Evolutionary conservation across 2,113 vertebrate genomes (phyloP), one percentile per base, ranked within the genome.

Genomic region (Ammodramus savannarum): DNA sequence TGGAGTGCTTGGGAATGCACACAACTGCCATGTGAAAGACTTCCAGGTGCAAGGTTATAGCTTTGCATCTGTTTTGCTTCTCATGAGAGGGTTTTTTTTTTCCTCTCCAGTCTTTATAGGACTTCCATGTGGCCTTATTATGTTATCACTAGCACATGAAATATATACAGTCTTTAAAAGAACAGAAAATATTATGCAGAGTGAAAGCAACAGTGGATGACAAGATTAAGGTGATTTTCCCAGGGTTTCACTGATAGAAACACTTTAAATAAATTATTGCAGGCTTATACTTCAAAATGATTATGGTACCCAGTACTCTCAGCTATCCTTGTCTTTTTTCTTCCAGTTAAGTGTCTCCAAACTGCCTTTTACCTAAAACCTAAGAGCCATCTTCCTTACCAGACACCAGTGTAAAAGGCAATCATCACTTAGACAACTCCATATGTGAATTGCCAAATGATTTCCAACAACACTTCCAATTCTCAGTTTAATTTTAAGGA

Each of bases 11-110:
- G 96, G 95, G 93, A 97, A 95, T 21, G 76, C 83, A 81, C 66
- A 67, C 83, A 95, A 93, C 87, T 93, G 89, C 87, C 13, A 61
- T 97, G 89, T 95, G 94, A 93, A 94, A 97, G 85, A 91, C 77
- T 87, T 95, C 93, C 97, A 97, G 95, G 96, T 97, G 95, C 96
- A 96, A 94, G 89, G 84, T 95, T 94, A 96, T 71, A 87, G 92
- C 87, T 94, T 76, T 74, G 78, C 96, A 96, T 96, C 94, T 97
- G 96, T 87, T 94, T 87, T 95, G 81, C 78, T 94, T 97, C 93
- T 91, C 93, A 94, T 41, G 76, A 88, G 86, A 83, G 49, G 13
- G 39, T 39, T 23, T 69, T 77, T 85, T 55, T 39, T 52, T 52
- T 2, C 29, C 43, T 51, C 43, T 92, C 48, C 84, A 80, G 49